Percentiles rank a stretch among this genome's conserved stretches.
Evolutionary conservation across 1,140 invertebrate genomes (phyloP).

Genomic region (Drosophila lacertosa): DNA sequence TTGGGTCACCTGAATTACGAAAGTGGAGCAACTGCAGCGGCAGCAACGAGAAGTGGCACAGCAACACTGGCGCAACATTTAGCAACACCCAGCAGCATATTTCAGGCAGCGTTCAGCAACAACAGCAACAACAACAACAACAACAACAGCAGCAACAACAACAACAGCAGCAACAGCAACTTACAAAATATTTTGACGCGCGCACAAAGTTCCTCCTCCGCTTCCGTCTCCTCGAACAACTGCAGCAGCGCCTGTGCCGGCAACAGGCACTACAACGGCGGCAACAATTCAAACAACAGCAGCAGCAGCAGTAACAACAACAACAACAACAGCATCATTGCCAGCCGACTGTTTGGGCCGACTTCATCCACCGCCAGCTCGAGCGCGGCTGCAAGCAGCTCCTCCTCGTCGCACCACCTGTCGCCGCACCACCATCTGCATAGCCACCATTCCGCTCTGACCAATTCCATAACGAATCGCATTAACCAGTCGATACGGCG

Average conservation of each 20-base stretch:
- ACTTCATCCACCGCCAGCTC: slow-evolving; percentile 55
- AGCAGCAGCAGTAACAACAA: slow-evolving; percentile 40
- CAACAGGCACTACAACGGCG: slow-evolving; percentile 76
- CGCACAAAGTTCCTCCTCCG: slow-evolving; percentile 70
- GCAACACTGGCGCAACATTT: slow-evolving; percentile 81
- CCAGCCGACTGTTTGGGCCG: slow-evolving; percentile 67
- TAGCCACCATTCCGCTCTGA: slow-evolving; percentile 78
- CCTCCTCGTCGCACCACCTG: slow-evolving; percentile 22
- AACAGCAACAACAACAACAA: slow-evolving; percentile 44
- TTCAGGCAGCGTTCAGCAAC: slow-evolving; percentile 63
- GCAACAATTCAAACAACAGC: slow-evolving; percentile 15
- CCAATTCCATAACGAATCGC: slow-evolving; percentile 82
- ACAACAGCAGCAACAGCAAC: slow-evolving; percentile 61
- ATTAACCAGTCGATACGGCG: slow-evolving; percentile 81
- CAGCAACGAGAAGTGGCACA: slow-evolving; percentile 64
- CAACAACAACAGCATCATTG: slow-evolving; percentile 70
- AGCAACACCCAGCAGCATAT: slow-evolving; percentile 79
- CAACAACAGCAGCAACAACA: slow-evolving; percentile 54
- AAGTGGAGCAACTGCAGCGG: slow-evolving; percentile 75
- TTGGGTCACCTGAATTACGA: slow-evolving; percentile 84
- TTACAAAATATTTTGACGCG: slow-evolving; percentile 81
- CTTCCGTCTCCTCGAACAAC: slow-evolving; percentile 60
- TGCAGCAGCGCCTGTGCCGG: slow-evolving; percentile 76
- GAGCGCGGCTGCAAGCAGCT: slow-evolving; percentile 27
- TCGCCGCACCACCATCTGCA: slow-evolving; percentile 62